phyloP scores from a whole-genome alignment of 2,113 vertebrate species.

The Gasterosteus aculeatus region DNA sequence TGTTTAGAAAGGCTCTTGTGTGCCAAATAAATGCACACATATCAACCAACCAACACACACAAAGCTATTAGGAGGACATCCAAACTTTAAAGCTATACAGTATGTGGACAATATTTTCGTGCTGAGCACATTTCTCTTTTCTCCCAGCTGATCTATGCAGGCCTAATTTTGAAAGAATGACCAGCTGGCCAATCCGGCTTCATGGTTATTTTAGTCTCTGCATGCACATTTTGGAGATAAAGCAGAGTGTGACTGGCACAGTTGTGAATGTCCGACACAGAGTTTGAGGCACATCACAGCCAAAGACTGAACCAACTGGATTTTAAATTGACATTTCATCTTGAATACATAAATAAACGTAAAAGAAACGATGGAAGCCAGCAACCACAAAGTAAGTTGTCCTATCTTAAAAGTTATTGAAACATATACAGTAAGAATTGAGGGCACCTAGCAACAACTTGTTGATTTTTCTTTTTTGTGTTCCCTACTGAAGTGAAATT shows the following conservation, averaged over 20 bases:
- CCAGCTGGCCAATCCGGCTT: constrained; percentile 63
- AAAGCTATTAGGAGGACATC: constrained; percentile 3
- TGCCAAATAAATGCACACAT: not conserved
- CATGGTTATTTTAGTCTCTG: constrained; percentile 68
- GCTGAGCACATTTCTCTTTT: constrained; percentile 42
- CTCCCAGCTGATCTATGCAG: constrained; percentile 28
- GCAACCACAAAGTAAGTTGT: constrained; percentile 52
- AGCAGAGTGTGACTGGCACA: constrained; percentile 55
- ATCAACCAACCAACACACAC: not conserved
- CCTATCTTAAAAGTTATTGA: not conserved
- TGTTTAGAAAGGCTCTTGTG: not conserved
- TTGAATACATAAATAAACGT: not conserved
- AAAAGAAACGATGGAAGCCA: constrained; percentile 52
- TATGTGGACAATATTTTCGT: constrained; percentile 19
- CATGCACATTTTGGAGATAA: constrained; percentile 63
- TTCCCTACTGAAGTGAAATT: not conserved
- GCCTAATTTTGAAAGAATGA: constrained; percentile 55
- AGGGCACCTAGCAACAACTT: not conserved
- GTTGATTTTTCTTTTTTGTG: not conserved
- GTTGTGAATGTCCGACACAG: constrained; percentile 20
- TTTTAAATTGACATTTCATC: not conserved
- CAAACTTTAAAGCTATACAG: not conserved
- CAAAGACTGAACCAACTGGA: not conserved
- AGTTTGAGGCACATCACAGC: constrained; percentile 10
- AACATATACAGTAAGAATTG: not conserved